Evolutionary conservation across 2,888 invertebrate genomes (phyloP), one percentile per base, ranked within the genome.

Genomic region (Dynastes grantii): DNA sequence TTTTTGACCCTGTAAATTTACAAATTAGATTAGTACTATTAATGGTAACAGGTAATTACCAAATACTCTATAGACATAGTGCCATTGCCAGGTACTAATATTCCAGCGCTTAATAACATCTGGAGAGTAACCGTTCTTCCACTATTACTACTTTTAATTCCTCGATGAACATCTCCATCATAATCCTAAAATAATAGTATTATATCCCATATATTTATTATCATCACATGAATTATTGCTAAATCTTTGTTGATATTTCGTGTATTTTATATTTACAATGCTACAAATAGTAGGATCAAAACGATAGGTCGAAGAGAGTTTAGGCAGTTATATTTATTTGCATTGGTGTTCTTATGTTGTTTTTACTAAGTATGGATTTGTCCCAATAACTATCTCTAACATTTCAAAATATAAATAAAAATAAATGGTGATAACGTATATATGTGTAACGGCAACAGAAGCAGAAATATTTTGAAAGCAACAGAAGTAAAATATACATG

Each of bases 51-150:
- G 76, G 16, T 76, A 80, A 84, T 87, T 90, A 95, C 96, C 92
- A 97, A 90, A 89, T 97, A 97, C 88, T 97, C 97, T 84, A 97
- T 95, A 73, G 96, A 95, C 94, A 97, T 94, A 76, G 94, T 91
- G 61, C 95, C 95, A 86, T 93, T 93, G 61, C 96, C 97, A 65
- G 97, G 94, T 85, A 95, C 93, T 80, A 97, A 90, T 86, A 97
- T 94, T 87, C 95, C 95, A 76, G 96, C 96, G 83, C 94, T 92
- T 86, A 97, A 90, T 67, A 97, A 90, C 92, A 96, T 97, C 88
- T 95, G 95, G 81, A 97, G 89, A 9, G 97, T 97, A 16, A 97
- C 95, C 80, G 94, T 93, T 75, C 83, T 84, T 80, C 85, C 81
- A 49, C 86, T 86, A 76, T 84, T 81, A 78, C 83, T 83, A 79